Percentiles rank a stretch among this genome's conserved stretches.
phyloP scores from a whole-genome alignment of 2,888 invertebrate genomes.

The Anaspis maculata region DNA sequence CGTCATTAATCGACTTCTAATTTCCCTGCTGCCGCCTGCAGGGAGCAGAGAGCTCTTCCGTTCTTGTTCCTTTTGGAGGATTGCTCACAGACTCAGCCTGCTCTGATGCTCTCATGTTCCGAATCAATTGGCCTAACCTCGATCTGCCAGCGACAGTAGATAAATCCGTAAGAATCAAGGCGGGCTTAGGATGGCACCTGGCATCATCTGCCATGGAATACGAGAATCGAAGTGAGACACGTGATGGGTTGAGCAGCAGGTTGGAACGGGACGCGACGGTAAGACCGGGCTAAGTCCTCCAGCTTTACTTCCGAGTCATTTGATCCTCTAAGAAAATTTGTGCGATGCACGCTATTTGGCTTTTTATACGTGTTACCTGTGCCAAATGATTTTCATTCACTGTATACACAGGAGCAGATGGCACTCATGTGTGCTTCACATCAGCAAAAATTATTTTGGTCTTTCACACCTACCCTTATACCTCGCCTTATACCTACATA shows the following conservation, averaged over 20 bases:
- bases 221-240: constrained; percentile 22
- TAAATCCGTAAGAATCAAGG: constrained; percentile 36
- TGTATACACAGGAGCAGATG: no score
- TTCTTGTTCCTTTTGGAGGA: constrained; percentile 12
- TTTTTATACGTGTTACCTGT: no score
- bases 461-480: no score
- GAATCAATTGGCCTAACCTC: constrained; percentile 36
- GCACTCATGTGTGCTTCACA: no score
- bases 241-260: constrained; percentile 15
- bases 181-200: constrained; percentile 36
- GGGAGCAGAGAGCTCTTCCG: constrained; percentile 1
- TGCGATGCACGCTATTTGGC: constrained; percentile 21
- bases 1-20: constrained; percentile 23
- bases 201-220: constrained; percentile 31
- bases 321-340: constrained; percentile 42
- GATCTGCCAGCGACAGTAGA: constrained; percentile 35
- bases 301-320: constrained; percentile 40
- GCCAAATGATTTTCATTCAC: no score
- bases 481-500: no score
- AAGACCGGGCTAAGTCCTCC: constrained; percentile 35
- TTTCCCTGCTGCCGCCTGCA: constrained; percentile 16
- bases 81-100: background rate
- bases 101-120: constrained; percentile 11
- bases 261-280: constrained; percentile 21
- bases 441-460: no score